phyloP scores from a whole-genome alignment of 2,113 vertebrate species.

The Podocnemis expansa region DNA sequence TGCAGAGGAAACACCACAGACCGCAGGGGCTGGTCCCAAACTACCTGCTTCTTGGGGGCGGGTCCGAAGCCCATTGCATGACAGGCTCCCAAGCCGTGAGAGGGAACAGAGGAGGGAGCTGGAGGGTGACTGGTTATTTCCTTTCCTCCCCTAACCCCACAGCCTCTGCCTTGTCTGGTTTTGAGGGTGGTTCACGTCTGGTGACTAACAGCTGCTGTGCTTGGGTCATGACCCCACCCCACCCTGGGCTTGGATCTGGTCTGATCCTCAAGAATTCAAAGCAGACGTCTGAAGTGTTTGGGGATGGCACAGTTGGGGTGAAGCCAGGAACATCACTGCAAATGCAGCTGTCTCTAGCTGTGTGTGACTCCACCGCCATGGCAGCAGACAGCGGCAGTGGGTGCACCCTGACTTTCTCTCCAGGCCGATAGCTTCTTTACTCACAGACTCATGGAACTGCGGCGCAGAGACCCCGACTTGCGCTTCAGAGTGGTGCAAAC shows the following conservation, averaged over 20 bases:
- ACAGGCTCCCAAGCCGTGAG: neutral
- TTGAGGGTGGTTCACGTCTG: neutral
- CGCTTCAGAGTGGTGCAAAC: constrained; percentile 97
- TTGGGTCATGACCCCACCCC: neutral
- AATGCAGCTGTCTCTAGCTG: neutral
- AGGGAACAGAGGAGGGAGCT: neutral
- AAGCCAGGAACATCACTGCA: neutral
- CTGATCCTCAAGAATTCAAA: neutral
- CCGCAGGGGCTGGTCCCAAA: neutral
- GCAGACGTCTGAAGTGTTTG: neutral
- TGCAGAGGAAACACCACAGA: neutral
- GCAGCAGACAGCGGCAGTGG: no score
- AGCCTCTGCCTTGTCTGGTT: neutral
- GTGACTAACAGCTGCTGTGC: neutral
- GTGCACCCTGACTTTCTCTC: neutral
- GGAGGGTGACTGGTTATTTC: neutral
- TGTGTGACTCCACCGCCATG: neutral
- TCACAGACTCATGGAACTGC: constrained; percentile 98
- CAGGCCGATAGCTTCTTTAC: constrained; percentile 30
- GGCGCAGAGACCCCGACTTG: constrained; percentile 95
- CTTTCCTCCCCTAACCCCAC: neutral
- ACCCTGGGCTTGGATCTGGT: neutral
- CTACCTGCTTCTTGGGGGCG: neutral
- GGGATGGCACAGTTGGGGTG: neutral
- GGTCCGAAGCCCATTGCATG: neutral